These are phyloP conservation scores for Oxyura jamaicensis DNA, from an alignment of 2,113 vertebrate species.

Conservation along the genomic window DNA sequence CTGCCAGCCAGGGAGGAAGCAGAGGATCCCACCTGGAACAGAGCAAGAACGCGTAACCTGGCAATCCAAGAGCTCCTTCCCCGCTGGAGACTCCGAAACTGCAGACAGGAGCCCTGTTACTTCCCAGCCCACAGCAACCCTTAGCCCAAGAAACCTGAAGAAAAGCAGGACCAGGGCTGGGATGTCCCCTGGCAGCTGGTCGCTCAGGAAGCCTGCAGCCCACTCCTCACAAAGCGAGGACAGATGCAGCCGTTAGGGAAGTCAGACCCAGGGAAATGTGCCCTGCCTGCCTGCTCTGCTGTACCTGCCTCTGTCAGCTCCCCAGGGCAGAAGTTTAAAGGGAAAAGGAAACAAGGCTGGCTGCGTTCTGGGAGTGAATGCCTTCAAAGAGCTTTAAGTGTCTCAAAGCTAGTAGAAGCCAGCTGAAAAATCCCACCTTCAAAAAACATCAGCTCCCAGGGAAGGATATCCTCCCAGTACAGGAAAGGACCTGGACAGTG, in stretches of 20 bases:
- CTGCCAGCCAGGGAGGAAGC: constrained; percentile 98
- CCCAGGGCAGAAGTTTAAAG: not conserved
- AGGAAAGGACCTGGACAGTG: not conserved
- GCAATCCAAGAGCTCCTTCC: not conserved
- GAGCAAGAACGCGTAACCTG: accelerated
- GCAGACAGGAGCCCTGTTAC: no score
- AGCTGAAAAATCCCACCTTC: not conserved
- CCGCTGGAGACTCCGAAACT: not conserved
- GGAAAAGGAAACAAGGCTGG: not conserved
- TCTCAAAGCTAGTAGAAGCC: not conserved
- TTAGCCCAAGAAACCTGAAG: not conserved
- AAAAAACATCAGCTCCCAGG: not conserved
- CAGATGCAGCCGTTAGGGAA: not conserved
- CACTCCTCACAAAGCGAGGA: accelerated
- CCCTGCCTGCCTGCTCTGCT: not conserved
- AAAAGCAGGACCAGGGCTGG: not conserved
- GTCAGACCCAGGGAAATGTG: not conserved
- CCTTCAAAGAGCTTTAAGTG: not conserved
- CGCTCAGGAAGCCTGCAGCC: not conserved
- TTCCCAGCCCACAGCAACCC: not conserved
- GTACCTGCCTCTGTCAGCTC: not conserved
- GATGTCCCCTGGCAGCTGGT: not conserved
- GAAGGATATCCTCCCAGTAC: not conserved
- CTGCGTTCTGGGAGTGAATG: not conserved
- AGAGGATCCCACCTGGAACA: constrained; percentile 90